phyloP scores from a whole-genome alignment of 1,140 invertebrate species.

The Bombus terrestris region DNA sequence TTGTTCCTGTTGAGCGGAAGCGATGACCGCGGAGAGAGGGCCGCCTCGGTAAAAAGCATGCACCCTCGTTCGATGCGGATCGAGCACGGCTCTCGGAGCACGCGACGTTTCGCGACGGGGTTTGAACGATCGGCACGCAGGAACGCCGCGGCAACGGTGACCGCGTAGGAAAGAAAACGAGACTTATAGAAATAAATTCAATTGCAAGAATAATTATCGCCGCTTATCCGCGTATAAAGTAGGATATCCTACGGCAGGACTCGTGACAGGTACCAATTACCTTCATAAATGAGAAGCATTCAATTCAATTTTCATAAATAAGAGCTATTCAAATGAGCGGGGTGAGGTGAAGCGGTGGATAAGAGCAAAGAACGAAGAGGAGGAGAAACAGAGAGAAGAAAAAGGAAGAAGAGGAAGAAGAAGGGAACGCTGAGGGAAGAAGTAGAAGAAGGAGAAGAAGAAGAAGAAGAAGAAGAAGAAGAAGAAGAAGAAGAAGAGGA shows the following conservation, averaged over 20 bases:
- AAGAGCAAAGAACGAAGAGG: constrained; percentile 27
- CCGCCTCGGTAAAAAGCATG: constrained; percentile 2
- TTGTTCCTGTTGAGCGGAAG: constrained; percentile 12
- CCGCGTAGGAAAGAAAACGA: constrained; percentile 51
- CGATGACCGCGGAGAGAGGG: neutral
- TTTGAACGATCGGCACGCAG: constrained; percentile 57
- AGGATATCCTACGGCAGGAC: constrained; percentile 72
- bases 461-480: constrained; percentile 20
- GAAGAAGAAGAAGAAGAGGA: constrained; percentile 28
- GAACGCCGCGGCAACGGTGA: constrained; percentile 31
- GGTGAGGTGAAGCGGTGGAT: constrained; percentile 38
- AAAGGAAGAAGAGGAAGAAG: constrained; percentile 20
- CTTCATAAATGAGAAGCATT: constrained; percentile 80
- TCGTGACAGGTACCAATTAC: constrained; percentile 79
- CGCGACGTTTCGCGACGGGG: constrained; percentile 60
- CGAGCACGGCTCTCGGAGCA: constrained; percentile 24
- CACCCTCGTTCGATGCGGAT: constrained; percentile 8
- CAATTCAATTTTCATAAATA: constrained; percentile 82
- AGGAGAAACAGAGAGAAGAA: constrained; percentile 10
- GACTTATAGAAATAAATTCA: constrained; percentile 75
- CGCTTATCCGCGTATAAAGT: constrained; percentile 76
- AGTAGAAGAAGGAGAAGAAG: neutral
- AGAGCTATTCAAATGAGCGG: constrained; percentile 78
- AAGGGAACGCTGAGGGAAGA: constrained; percentile 18
- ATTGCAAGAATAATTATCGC: constrained; percentile 78